Conservation (phyloP, 2,113 vertebrate genomes). For the Neotoma lepida region DNA sequence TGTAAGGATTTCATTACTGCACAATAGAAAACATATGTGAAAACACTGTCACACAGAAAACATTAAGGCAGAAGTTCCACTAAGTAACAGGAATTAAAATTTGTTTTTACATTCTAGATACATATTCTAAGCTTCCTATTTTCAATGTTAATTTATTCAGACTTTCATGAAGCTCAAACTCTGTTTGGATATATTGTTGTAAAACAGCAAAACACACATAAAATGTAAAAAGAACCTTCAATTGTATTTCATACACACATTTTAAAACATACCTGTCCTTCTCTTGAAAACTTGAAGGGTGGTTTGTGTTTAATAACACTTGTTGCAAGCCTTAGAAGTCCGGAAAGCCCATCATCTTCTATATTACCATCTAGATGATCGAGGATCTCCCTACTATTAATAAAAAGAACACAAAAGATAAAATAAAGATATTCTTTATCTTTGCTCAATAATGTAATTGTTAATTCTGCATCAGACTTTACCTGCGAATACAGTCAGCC, state of each 20-base stretch:
- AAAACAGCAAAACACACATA: neutral
- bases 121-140: neutral
- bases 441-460: neutral
- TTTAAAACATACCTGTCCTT: slow-evolving; percentile 90
- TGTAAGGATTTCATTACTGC: neutral
- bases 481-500: slow-evolving; percentile 98
- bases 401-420: slow-evolving; percentile 36
- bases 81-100: slow-evolving; percentile 48
- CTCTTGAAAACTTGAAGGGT: slow-evolving; percentile 97
- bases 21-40: neutral
- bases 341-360: slow-evolving; percentile 97
- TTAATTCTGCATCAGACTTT: slow-evolving; percentile 69
- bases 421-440: slow-evolving; percentile 4
- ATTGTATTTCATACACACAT: neutral
- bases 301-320: slow-evolving; percentile 99
- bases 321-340: slow-evolving; percentile 94
- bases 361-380: slow-evolving; percentile 97
- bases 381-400: slow-evolving; percentile 94
- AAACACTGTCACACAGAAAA: neutral
- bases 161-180: slow-evolving; percentile 24
- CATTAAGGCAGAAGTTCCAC: neutral
- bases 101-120: slow-evolving; percentile 46
- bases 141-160: slow-evolving; percentile 42
- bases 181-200: neutral
- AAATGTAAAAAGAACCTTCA: neutral